A percentile compares a stretch with the other conserved stretches of the same genome.
phyloP scores from a whole-genome alignment of 2,888 invertebrate species.

The Drosophila ustulata region DNA sequence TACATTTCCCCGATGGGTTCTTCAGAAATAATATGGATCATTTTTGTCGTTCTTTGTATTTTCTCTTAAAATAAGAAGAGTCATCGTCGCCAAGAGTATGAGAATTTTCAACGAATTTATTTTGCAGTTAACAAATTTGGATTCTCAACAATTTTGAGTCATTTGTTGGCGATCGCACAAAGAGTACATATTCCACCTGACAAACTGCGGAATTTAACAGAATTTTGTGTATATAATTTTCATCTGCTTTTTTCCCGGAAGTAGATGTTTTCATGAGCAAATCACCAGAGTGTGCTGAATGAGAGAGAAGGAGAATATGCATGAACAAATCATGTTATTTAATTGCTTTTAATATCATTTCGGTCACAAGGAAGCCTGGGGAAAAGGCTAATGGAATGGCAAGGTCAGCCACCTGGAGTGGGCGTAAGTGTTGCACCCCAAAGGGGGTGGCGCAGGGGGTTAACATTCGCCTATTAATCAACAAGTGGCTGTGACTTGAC shows the following conservation, averaged over 20 bases:
- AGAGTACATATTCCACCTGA: constrained; percentile 16
- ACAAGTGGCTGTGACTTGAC: constrained; percentile 59
- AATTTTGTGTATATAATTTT: constrained; percentile 30
- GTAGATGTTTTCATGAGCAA: constrained; percentile 51
- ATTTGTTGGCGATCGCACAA: constrained; percentile 32
- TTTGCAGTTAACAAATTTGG: constrained; percentile 23
- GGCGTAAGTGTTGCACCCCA: constrained; percentile 7
- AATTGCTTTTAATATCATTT: constrained; percentile 34
- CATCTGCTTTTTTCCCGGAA: constrained; percentile 52
- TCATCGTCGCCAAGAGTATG: not conserved
- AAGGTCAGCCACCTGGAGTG: constrained; percentile 66
- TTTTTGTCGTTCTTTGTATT: constrained; percentile 21
- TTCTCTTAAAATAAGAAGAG: constrained; percentile 17
- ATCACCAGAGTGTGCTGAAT: constrained; percentile 10
- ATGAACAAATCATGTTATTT: constrained; percentile 22
- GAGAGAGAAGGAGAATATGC: constrained; percentile 12
- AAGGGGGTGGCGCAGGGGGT: not conserved
- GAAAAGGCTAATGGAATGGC: constrained; percentile 37
- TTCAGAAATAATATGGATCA: constrained; percentile 7
- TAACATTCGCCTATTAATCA: constrained; percentile 67
- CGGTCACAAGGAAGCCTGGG: constrained; percentile 58
- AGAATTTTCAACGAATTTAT: constrained; percentile 37
- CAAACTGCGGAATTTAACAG: constrained; percentile 32
- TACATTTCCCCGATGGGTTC: not conserved
- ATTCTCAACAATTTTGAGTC: constrained; percentile 32